These are phyloP conservation scores for Rhysida immarginata DNA, from an alignment of 1,140 invertebrate genomes.

Conservation along the genomic window DNA sequence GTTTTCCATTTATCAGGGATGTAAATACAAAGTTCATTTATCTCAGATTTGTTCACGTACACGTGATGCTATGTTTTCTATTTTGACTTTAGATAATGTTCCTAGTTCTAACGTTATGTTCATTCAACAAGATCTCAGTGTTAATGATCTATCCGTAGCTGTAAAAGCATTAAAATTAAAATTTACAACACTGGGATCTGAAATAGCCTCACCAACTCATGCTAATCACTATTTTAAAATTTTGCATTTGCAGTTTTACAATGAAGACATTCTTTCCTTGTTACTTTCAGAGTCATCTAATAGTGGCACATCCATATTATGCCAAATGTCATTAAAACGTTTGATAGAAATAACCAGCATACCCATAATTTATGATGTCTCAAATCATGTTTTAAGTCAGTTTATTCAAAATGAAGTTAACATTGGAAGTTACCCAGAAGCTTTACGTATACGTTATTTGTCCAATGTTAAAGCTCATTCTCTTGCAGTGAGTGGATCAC, in stretches of 20 bases:
- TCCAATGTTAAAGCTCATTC: slow-evolving; percentile 53
- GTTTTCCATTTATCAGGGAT: neutral
- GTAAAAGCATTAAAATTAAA: slow-evolving; percentile 20
- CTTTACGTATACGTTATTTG: slow-evolving; percentile 32
- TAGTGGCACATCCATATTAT: slow-evolving; percentile 21
- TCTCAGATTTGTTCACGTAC: neutral
- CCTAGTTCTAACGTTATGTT: slow-evolving; percentile 11
- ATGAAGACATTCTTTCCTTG: slow-evolving; percentile 54
- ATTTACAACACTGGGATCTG: slow-evolving; percentile 12
- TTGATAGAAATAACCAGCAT: neutral
- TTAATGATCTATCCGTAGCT: slow-evolving; percentile 21
- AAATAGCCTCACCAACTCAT: neutral
- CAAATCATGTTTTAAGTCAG: neutral
- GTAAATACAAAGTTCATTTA: neutral
- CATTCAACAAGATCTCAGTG: slow-evolving; percentile 2
- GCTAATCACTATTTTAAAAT: slow-evolving; percentile 11
- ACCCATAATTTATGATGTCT: neutral
- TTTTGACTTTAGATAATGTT: neutral
- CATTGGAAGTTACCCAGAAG: slow-evolving; percentile 20
- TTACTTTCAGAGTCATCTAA: slow-evolving; percentile 34
- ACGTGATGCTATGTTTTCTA: neutral
- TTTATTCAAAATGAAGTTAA: slow-evolving; percentile 11
- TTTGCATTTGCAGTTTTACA: slow-evolving; percentile 65
- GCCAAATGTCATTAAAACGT: slow-evolving; percentile 22
- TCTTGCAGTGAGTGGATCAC: slow-evolving; percentile 67